A percentile compares a stretch with the other conserved stretches of the same genome.
These are phyloP conservation scores for Larimichthys crocea DNA, from an alignment of 2,113 vertebrate species.

Conservation along the genomic window DNA sequence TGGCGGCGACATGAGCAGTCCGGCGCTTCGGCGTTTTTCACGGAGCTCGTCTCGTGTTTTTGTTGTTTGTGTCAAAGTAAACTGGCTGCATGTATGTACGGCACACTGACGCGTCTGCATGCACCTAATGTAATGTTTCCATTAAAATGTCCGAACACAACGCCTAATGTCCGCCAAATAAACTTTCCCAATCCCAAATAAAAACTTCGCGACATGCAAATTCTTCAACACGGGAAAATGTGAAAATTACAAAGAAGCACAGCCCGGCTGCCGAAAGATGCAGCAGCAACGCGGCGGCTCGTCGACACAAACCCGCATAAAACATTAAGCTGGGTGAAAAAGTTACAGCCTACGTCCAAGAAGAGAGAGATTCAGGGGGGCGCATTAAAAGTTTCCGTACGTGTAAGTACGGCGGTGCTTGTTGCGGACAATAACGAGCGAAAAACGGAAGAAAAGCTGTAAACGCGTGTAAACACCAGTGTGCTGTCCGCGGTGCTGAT, in stretches of 20 bases:
- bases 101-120: not conserved
- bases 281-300: conserved; percentile 59
- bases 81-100: not conserved
- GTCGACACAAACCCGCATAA: conserved; percentile 71
- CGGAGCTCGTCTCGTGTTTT: not conserved
- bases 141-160: conserved; percentile 20
- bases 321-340: conserved; percentile 72
- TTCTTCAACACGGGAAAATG: not conserved
- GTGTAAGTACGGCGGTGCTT: conserved; percentile 33
- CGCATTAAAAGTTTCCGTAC: conserved; percentile 84
- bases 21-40: not conserved
- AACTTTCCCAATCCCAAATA: conserved; percentile 62
- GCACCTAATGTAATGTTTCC: not conserved
- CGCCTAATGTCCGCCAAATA: conserved; percentile 22
- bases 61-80: not conserved
- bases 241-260: conserved; percentile 11
- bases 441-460: conserved; percentile 23
- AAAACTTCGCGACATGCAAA: conserved; percentile 61
- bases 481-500: conserved; percentile 82
- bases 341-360: conserved; percentile 76
- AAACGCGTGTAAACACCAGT: conserved; percentile 43
- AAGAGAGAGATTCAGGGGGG: conserved; percentile 45
- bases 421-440: conserved; percentile 33
- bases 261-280: conserved; percentile 46
- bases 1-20: conserved; percentile 33